Conservation (phyloP, 35 echinoderm and acorn worm genomes). For the Ophioderma brevispina region DNA sequence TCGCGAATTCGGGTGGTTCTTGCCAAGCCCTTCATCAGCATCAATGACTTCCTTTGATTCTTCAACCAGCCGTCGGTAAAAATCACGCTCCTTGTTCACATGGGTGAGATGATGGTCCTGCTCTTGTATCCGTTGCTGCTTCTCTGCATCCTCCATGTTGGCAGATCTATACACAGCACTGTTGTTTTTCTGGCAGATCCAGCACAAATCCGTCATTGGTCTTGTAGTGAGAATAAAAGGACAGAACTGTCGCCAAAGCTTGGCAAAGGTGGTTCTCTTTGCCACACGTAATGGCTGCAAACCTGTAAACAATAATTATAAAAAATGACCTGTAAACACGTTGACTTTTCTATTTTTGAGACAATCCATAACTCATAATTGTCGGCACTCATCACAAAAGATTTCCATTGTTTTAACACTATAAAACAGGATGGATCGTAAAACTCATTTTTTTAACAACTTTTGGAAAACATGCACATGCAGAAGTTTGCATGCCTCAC, state of each 20-base stretch:
- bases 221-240: not conserved
- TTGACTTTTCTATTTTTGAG: too few relatives aligned
- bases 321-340: too few relatives aligned
- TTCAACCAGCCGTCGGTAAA: not conserved
- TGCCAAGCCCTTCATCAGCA: not conserved
- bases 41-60: not conserved
- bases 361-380: too few relatives aligned
- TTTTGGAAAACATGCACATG: too few relatives aligned
- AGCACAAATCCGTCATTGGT: constrained; percentile 27
- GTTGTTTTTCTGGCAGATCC: constrained; percentile 30
- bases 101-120: constrained; percentile 8
- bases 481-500: too few relatives aligned
- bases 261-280: constrained; percentile 26
- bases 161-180: not conserved
- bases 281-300: too few relatives aligned
- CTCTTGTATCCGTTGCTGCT: not conserved
- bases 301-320: too few relatives aligned
- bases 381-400: too few relatives aligned
- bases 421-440: too few relatives aligned
- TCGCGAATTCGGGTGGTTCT: too few relatives aligned
- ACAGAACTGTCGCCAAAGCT: constrained; percentile 5
- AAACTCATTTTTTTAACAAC: too few relatives aligned
- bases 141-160: not conserved
- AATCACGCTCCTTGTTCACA: not conserved
- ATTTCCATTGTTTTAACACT: too few relatives aligned